Base-by-base conservation (phyloP, 2,113 vertebrate species). In the Dermatemys mawii region DNA sequence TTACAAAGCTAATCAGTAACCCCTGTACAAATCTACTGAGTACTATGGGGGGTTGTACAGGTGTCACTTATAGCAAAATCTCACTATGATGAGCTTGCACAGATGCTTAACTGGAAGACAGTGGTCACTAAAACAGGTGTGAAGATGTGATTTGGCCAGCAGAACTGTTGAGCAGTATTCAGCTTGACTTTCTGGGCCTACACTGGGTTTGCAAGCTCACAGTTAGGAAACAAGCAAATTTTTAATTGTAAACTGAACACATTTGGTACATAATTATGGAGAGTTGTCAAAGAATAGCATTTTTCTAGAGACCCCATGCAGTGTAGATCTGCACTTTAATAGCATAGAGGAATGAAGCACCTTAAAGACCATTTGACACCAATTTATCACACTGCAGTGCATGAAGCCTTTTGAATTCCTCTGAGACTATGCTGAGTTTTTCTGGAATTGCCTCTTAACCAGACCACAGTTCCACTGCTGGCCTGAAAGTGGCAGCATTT, bases 401-500 rank as follows among this genome's bases (percentile, higher is more conserved):
- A 50, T 13, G 27, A n/a, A 83, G 78, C 46, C 48, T 60, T 14
- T 35, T 14, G 2, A 35, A 24, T 35, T 38, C 76, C 44, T 26
- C 41, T 16, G 3, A 75, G 46, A 38, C 3, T 16, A 32, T 9
- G 16, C 0, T 0, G 29, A 70, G 32, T 41, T 41, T 50, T 51
- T 53, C 49, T 78, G 0, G 53, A 51, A 10, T 11, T 32, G 46
- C 16, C 3, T 1, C 50, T 38, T 29, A 22, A 4, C 2, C 24
- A 54, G 32, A 2, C 41, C 90, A 92, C 73, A 93, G 44, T 96
- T 82, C 89, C 14, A 0, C 6, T 7, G 49, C 78, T 10, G 87
- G 85, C 95, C 97, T 63, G 83, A 4, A 16, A 21, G 48, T 0
- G 96, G 97, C 97, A 95, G 87, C 55, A 49, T 90, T 55, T 67